Percentiles rank a stretch among this genome's conserved stretches.
phyloP scores from a whole-genome alignment of 2,797 vertebrate species.

The Enteromius argenteus region DNA sequence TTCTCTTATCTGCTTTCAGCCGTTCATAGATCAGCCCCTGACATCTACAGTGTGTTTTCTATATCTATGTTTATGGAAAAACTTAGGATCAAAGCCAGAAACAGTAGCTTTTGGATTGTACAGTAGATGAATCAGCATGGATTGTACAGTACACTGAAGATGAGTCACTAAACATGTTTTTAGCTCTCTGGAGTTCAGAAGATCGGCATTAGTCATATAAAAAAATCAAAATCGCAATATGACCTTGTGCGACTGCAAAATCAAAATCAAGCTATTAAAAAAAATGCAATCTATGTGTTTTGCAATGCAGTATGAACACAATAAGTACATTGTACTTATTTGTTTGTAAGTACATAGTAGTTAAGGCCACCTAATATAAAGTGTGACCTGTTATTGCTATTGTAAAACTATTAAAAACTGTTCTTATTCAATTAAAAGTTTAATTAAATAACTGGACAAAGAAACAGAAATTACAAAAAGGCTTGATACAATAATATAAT shows the following conservation, averaged over 20 bases:
- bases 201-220: background rate
- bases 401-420: background rate
- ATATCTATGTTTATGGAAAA: slow-evolving; percentile 34
- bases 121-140: background rate
- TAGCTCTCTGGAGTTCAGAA: background rate
- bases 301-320: too few relatives aligned
- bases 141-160: background rate
- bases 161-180: background rate
- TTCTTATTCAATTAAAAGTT: background rate
- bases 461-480: background rate
- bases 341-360: too few relatives aligned
- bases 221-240: background rate
- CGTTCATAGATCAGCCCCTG: background rate
- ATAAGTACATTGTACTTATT: too few relatives aligned
- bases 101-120: slow-evolving; percentile 20
- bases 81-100: slow-evolving; percentile 21
- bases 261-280: background rate
- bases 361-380: too few relatives aligned
- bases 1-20: slow-evolving; percentile 2
- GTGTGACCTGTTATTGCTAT: background rate
- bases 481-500: background rate
- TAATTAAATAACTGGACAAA: background rate
- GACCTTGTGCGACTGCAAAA: too few relatives aligned
- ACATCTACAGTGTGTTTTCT: slow-evolving; percentile 10
- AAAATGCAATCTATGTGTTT: background rate